phyloP scores from a whole-genome alignment of 2,888 invertebrate species.

The Helobdella robusta region DNA sequence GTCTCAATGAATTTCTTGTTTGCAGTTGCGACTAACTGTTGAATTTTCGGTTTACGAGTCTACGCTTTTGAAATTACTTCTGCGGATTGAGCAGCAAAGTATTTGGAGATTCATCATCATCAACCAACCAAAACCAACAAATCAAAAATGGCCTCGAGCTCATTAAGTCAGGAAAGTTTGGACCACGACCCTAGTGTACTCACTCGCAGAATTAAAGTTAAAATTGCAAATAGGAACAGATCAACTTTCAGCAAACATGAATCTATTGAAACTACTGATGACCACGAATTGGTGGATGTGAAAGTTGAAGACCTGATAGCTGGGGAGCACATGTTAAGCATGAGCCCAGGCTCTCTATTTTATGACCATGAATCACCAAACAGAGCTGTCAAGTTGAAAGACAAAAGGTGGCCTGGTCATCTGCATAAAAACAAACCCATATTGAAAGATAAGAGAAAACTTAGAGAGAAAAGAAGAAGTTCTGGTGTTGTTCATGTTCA shows the following conservation, averaged over 20 bases:
- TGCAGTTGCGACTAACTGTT: no score
- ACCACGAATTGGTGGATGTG: slow-evolving; percentile 32
- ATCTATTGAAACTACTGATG: slow-evolving; percentile 35
- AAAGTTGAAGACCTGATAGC: slow-evolving; percentile 26
- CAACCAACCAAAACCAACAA: no score
- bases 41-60: no score
- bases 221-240: slow-evolving; percentile 49
- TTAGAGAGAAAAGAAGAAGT: slow-evolving; percentile 56
- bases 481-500: slow-evolving; percentile 57
- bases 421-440: slow-evolving; percentile 53
- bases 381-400: slow-evolving; percentile 50
- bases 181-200: slow-evolving; percentile 54
- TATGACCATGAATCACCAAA: slow-evolving; percentile 35
- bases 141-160: slow-evolving; percentile 56
- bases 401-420: slow-evolving; percentile 52
- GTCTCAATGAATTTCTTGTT: no score
- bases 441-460: slow-evolving; percentile 56
- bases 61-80: no score
- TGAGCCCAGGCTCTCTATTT: slow-evolving; percentile 31
- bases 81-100: no score
- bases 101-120: no score
- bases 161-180: slow-evolving; percentile 57
- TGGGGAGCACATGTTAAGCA: slow-evolving; percentile 20
- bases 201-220: slow-evolving; percentile 54
- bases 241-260: slow-evolving; percentile 27